Percentiles rank a stretch among this genome's conserved stretches.
These are phyloP conservation scores for Drosophila malerkotliana DNA, from an alignment of 1,140 invertebrate species.

Conservation along the genomic window DNA sequence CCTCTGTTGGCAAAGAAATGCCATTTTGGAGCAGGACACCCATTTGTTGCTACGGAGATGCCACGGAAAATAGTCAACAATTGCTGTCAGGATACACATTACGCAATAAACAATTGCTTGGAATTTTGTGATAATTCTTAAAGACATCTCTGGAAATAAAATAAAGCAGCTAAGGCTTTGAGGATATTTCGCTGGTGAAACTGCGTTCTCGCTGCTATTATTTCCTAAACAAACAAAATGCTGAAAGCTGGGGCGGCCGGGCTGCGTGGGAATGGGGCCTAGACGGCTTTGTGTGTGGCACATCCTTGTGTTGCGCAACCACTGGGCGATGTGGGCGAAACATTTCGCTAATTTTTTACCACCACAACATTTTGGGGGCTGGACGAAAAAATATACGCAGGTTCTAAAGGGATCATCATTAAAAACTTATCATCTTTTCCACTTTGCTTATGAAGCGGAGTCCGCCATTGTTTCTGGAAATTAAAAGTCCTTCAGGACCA, in stretches of 20 bases:
- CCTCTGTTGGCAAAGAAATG: not conserved
- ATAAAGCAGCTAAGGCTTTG: conserved; percentile 17
- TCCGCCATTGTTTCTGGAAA: conserved; percentile 2
- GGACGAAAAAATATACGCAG: not conserved
- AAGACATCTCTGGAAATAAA: not conserved
- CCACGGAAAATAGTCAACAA: conserved; percentile 2
- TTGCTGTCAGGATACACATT: not conserved
- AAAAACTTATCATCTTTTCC: not conserved
- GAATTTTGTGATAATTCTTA: not conserved
- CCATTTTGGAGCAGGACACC: not conserved
- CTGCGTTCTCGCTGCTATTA: conserved; percentile 20
- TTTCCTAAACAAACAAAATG: conserved; percentile 33
- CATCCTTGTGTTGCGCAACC: conserved; percentile 28
- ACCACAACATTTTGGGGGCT: not conserved
- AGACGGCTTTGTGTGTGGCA: conserved; percentile 13
- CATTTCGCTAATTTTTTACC: conserved; percentile 10
- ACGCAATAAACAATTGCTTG: conserved; percentile 5
- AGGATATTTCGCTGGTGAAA: not conserved
- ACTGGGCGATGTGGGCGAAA: conserved; percentile 3
- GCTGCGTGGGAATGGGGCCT: conserved; percentile 6
- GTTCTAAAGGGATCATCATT: not conserved
- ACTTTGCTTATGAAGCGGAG: not conserved
- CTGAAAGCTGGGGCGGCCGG: conserved; percentile 13
- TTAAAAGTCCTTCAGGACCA: conserved; percentile 13
- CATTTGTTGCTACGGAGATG: not conserved